Evolutionary conservation across 2,113 vertebrate genomes (phyloP).

Genomic region (Puma concolor): DNA sequence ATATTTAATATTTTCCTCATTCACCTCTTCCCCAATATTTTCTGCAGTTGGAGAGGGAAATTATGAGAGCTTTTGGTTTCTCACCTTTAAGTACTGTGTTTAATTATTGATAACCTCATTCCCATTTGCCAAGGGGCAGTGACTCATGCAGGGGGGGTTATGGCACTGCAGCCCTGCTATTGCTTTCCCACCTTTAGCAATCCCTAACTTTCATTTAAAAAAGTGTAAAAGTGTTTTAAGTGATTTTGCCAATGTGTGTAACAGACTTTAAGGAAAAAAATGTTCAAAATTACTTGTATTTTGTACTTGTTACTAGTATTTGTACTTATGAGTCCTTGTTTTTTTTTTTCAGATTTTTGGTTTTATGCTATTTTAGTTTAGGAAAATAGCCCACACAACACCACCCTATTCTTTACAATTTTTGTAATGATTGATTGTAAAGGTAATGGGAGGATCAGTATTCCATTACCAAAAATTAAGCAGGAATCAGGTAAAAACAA

Average conservation of each 20-base stretch:
- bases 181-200: background rate
- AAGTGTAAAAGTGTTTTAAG: background rate
- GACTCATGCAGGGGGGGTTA: background rate
- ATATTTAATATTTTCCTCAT: background rate
- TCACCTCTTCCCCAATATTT: background rate
- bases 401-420: background rate
- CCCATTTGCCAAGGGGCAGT: background rate
- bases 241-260: background rate
- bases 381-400: background rate
- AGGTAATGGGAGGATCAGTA: background rate
- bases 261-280: slow-evolving; percentile 7
- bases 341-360: slow-evolving; percentile 17
- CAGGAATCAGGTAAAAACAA: background rate
- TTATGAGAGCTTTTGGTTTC: background rate
- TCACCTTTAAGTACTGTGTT: background rate
- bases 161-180: background rate
- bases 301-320: background rate
- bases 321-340: background rate
- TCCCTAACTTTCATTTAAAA: background rate
- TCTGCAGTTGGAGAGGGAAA: background rate
- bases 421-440: background rate
- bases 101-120: background rate
- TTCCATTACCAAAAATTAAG: background rate
- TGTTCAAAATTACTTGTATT: background rate
- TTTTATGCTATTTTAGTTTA: slow-evolving; percentile 23